Percentiles rank a stretch among this genome's conserved stretches.
phyloP scores from a whole-genome alignment of 2,113 vertebrate genomes.

The Alectura lathami region DNA sequence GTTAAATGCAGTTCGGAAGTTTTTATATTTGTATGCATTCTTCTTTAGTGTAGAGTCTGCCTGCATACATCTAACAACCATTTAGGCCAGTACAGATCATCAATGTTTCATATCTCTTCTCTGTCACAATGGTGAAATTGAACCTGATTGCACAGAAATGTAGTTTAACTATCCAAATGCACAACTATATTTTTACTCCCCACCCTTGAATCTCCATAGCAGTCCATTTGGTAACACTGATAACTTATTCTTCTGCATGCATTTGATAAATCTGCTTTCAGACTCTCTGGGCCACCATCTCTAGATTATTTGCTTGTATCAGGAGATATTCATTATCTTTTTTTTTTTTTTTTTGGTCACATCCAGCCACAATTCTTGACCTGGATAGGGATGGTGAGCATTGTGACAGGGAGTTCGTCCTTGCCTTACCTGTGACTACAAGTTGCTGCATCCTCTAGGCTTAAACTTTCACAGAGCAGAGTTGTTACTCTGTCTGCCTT shows the following conservation, averaged over 20 bases:
- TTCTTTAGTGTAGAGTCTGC: not conserved
- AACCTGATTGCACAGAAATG: not conserved
- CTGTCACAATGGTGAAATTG: not conserved
- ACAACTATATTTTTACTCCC: not conserved
- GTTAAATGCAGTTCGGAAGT: not conserved
- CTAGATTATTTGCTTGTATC: not conserved
- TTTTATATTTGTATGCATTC: not conserved
- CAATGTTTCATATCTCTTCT: not conserved
- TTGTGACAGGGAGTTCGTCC: not conserved
- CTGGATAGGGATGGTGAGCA: not conserved
- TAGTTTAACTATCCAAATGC: not conserved
- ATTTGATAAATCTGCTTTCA: not conserved
- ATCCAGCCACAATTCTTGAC: not conserved
- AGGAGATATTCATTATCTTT: not conserved
- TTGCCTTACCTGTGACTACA: not conserved
- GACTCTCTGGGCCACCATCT: not conserved
- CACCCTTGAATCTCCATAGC: not conserved
- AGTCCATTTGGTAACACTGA: not conserved
- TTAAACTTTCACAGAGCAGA: not conserved
- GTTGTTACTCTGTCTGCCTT: not conserved
- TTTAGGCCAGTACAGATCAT: not conserved
- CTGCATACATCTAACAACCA: not conserved
- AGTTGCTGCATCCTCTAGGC: not conserved
- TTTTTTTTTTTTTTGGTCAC: too few relatives aligned
- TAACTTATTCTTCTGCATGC: not conserved